phyloP scores from a whole-genome alignment of 2,888 invertebrate species.

The Poecilobothrus nobilitatus region DNA sequence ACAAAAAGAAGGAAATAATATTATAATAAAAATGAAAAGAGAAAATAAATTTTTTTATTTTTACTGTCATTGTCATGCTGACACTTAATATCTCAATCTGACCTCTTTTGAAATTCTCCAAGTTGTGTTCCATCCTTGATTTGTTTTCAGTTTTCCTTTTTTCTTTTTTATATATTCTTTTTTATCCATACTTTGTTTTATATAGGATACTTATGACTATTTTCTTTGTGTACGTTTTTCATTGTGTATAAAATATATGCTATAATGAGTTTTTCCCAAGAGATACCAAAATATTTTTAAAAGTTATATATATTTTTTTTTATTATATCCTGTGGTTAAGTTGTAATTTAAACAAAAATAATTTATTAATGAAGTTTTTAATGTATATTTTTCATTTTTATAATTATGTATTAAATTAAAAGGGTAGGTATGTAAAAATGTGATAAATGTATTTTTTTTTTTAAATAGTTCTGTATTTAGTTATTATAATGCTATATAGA shows the following conservation, averaged over 20 bases:
- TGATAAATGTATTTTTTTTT: too few species aligned
- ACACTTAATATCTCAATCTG: constrained; percentile 1
- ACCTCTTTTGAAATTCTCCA: not conserved
- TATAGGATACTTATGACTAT: not conserved
- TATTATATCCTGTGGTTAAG: not conserved
- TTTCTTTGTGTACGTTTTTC: not conserved
- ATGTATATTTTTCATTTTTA: not conserved
- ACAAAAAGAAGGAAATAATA: not conserved
- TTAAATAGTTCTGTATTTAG: too few species aligned
- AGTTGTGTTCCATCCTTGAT: not conserved
- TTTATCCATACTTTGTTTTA: not conserved
- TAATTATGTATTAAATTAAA: not conserved
- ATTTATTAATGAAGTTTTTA: constrained; percentile 4
- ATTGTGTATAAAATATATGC: not conserved
- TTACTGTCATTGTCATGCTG: not conserved
- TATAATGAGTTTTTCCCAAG: not conserved
- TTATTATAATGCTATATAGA: too few species aligned
- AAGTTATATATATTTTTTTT: not conserved
- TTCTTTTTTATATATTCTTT: not conserved
- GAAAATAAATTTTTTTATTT: not conserved
- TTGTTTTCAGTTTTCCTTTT: not conserved
- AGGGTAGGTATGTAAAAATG: too few species aligned
- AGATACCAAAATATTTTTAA: not conserved
- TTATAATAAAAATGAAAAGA: not conserved
- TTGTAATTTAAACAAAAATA: not conserved